phyloP scores from a whole-genome alignment of 2,888 invertebrate species.

The Eustalomyia histrio region DNA sequence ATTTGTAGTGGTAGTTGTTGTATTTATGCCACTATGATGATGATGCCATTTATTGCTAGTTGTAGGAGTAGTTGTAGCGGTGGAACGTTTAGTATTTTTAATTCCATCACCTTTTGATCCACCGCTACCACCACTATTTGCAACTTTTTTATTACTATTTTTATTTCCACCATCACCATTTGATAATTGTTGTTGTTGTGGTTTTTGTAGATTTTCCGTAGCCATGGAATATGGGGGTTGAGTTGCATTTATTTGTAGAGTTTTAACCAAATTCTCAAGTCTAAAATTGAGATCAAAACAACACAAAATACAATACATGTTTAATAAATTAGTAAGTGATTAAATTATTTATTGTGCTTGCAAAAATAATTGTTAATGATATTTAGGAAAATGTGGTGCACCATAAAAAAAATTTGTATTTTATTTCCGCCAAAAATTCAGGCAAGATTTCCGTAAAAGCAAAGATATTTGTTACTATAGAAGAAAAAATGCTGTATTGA shows the following conservation, averaged over 20 bases:
- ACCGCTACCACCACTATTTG: conserved; percentile 61
- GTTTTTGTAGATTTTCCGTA: conserved; percentile 23
- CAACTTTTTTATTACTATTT: conserved; percentile 39
- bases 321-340: too few species aligned
- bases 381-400: too few species aligned
- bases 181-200: conserved; percentile 60
- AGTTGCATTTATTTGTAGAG: conserved; percentile 73
- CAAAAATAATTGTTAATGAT: conserved; percentile 31
- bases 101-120: conserved; percentile 64
- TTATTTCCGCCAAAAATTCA: too few species aligned
- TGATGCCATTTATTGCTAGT: conserved; percentile 52
- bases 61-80: conserved; percentile 44
- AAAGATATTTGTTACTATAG: too few species aligned
- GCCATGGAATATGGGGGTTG: conserved; percentile 61
- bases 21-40: conserved; percentile 35
- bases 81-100: conserved; percentile 60
- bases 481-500: too few species aligned
- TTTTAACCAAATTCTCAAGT: conserved; percentile 79
- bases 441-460: too few species aligned
- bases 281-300: conserved; percentile 73
- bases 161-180: conserved; percentile 68
- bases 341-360: neutral
- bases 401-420: too few species aligned
- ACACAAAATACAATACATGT: conserved; percentile 63
- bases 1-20: conserved; percentile 16